phyloP scores from a whole-genome alignment of 2,797 vertebrate species.

The Percopsis omiscomaycus region DNA sequence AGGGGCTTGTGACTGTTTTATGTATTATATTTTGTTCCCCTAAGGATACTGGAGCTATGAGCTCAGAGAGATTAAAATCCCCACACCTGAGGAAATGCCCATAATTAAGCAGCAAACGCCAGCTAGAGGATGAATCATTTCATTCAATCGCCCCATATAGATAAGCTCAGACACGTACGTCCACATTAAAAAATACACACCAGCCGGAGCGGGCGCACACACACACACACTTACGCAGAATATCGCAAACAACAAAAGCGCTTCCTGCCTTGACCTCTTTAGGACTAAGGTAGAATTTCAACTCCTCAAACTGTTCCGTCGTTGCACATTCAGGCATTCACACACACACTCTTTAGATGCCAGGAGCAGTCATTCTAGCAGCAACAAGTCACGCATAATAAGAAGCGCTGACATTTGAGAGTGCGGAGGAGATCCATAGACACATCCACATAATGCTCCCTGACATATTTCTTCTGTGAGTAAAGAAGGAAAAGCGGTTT shows the following conservation, averaged over 20 bases:
- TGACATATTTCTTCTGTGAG: constrained; percentile 34
- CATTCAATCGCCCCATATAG: constrained; percentile 24
- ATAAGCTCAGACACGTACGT: background rate
- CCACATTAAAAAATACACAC: background rate
- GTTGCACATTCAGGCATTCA: background rate
- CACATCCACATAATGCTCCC: constrained; percentile 60
- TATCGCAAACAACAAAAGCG: background rate
- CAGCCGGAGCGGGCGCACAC: background rate
- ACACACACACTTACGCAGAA: background rate
- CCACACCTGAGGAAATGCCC: constrained; percentile 49
- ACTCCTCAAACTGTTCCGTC: constrained; percentile 29
- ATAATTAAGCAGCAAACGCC: constrained; percentile 58
- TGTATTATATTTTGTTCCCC: constrained; percentile 42
- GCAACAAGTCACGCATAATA: constrained; percentile 64
- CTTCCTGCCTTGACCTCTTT: constrained; percentile 9
- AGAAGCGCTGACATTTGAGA: constrained; percentile 66
- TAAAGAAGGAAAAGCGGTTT: constrained; percentile 51
- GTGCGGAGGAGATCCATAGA: constrained; percentile 50
- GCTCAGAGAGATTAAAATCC: constrained; percentile 50
- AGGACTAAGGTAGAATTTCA: constrained; percentile 34
- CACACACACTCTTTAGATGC: constrained; percentile 20
- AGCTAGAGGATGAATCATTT: constrained; percentile 51
- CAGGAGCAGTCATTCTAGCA: constrained; percentile 41
- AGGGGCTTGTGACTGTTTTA: constrained; percentile 25
- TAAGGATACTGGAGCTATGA: constrained; percentile 41